phyloP scores from a whole-genome alignment of 2,113 vertebrate genomes.

The Campylomormyrus tamandua region DNA sequence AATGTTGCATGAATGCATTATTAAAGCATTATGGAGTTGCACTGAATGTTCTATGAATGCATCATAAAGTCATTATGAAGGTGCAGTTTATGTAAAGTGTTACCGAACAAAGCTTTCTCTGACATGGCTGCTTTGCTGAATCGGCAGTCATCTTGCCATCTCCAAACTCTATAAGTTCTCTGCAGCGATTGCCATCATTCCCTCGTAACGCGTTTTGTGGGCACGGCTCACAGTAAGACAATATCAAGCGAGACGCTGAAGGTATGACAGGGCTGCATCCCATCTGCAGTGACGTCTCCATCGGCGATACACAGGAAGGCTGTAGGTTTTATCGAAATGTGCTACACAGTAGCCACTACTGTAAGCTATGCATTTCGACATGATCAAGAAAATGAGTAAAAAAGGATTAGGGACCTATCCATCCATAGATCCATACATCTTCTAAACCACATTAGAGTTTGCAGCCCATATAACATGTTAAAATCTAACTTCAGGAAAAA shows the following conservation, averaged over 20 bases:
- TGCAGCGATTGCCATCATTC: neutral
- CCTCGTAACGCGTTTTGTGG: neutral
- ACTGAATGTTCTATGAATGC: neutral
- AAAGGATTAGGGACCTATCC: neutral
- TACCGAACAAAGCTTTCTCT: neutral
- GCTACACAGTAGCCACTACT: neutral
- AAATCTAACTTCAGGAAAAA: neutral
- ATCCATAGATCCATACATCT: neutral
- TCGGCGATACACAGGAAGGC: neutral
- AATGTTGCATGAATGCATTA: neutral
- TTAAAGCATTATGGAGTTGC: neutral
- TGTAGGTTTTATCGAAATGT: neutral
- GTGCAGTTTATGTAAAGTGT: neutral
- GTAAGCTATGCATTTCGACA: neutral
- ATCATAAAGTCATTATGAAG: neutral
- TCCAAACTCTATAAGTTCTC: neutral
- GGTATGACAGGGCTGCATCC: neutral
- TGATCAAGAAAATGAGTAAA: neutral
- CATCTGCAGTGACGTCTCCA: neutral
- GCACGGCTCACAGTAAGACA: neutral
- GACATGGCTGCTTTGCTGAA: neutral
- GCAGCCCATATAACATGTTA: neutral
- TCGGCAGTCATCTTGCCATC: neutral
- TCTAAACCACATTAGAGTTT: neutral
- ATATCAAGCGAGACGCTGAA: neutral